Conservation (phyloP, 2,797 vertebrate genomes). For the Limnodromus scolopaceus region DNA sequence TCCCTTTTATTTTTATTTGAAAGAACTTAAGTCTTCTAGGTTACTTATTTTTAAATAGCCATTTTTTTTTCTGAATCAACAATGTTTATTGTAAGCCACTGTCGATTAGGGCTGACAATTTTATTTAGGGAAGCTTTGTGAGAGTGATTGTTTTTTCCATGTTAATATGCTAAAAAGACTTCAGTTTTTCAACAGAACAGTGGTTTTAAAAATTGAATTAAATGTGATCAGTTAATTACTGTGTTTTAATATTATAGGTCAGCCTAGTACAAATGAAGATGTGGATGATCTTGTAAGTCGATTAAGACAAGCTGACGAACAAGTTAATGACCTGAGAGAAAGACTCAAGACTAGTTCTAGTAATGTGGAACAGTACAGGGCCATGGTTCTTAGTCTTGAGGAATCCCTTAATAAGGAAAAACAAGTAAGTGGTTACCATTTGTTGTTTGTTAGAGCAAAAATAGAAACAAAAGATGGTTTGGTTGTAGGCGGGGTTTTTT, state of each 20-base stretch:
- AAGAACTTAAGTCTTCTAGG: not conserved
- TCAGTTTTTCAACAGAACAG: not conserved
- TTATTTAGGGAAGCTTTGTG: not conserved
- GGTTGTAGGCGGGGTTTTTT: too few relatives aligned
- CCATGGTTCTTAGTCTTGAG: slow-evolving; percentile 93
- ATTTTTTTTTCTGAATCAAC: not conserved
- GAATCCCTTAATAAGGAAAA: slow-evolving; percentile 95
- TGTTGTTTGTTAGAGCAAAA: not conserved
- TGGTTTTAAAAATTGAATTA: not conserved
- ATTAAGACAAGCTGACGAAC: slow-evolving; percentile 87
- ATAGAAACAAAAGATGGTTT: not conserved
- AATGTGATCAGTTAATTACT: not conserved
- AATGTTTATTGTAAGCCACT: not conserved
- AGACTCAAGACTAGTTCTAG: slow-evolving; percentile 83
- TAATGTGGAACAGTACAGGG: slow-evolving; percentile 91
- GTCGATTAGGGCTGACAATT: not conserved
- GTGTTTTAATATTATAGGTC: slow-evolving; percentile 69
- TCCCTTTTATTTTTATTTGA: not conserved
- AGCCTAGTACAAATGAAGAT: slow-evolving; percentile 80
- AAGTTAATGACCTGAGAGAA: slow-evolving; percentile 86
- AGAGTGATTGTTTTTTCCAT: not conserved
- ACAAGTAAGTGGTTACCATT: slow-evolving; percentile 79
- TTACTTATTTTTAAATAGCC: not conserved
- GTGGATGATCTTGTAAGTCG: slow-evolving; percentile 85
- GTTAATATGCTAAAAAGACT: not conserved